Conservation (phyloP, 2,888 invertebrate species). For the Macaria notata region DNA sequence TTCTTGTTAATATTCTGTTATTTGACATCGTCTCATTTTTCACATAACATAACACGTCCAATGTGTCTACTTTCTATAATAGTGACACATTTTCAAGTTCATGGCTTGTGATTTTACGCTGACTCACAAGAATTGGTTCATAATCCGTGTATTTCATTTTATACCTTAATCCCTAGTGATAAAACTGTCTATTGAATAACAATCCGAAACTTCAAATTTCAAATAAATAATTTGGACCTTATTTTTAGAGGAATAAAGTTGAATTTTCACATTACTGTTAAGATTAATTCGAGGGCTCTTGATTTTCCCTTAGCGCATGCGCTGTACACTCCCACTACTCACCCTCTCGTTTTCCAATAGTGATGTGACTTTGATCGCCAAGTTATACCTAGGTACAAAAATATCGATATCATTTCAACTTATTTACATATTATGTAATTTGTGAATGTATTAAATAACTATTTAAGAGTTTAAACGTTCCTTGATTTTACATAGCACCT, state of each 20-base stretch:
- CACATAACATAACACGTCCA: too few relatives aligned
- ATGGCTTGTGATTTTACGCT: constrained; percentile 7
- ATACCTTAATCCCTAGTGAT: constrained; percentile 13
- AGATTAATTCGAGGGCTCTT: constrained; percentile 1
- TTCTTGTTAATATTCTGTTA: too few relatives aligned
- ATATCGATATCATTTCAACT: not conserved
- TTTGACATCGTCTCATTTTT: too few relatives aligned
- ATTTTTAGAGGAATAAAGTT: constrained; percentile 1
- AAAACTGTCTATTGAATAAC: constrained; percentile 20
- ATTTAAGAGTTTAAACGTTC: too few relatives aligned
- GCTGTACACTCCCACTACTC: constrained; percentile 23
- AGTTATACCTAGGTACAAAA: not conserved
- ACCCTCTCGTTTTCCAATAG: constrained; percentile 27
- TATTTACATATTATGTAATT: too few relatives aligned
- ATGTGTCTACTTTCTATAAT: not conserved
- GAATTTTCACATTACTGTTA: not conserved
- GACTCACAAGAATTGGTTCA: constrained; percentile 8
- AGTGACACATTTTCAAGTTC: constrained; percentile 13
- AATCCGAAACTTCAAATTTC: not conserved
- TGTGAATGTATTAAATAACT: too few relatives aligned
- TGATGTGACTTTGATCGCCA: constrained; percentile 8
- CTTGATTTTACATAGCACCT: too few relatives aligned
- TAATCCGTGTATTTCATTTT: constrained; percentile 7
- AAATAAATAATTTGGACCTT: not conserved
- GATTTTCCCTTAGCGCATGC: constrained; percentile 30